Base-by-base conservation (phyloP, 2,888 invertebrate genomes). In the Therioaphis trifolii region DNA sequence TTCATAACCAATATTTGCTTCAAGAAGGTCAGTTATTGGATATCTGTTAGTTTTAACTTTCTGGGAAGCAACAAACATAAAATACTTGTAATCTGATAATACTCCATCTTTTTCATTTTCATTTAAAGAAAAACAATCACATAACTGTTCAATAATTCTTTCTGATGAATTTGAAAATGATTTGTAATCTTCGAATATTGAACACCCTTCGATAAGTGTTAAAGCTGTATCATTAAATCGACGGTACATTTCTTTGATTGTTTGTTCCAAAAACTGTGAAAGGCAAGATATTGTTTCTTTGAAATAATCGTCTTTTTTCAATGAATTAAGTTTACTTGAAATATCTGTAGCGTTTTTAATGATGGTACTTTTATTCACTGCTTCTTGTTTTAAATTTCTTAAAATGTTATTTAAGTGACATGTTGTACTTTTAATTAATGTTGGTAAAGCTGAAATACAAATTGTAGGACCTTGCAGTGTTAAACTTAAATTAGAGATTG, bases 401-500 rank as follows among this genome's bases (percentile, higher is more conserved):
- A 15, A 12, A 15, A 74, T 55, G 12, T 35, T 9, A 35, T 74
- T 55, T 74, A 35, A 74, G 15, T 74, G 55, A 21, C 4, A 2
- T 21, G 29, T 40, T 5, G 24, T 55, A 40, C 14, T 74, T 74
- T 74, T 74, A 74, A 74, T 74, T 74, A 74, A 3, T 18, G 66
- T 68, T 1, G 66, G 66, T 35, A 68, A 74, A 74, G 21, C 15
- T 21, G 21, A 40, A 74, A 74, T 40, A 35, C 55, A 7, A 21
- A 58, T 35, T 35, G 27, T 74, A 21, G 55, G 55, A 74, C 3
- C 55, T 74, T 24, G 15, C 14, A 29, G 24, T 35, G 24, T 74
- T 55, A 40, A 35, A 55, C 55, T 74, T 74, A 74, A 74, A 74
- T 74, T 58, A 35, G 55, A 74, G 21, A 74, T 35, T 11, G 40